Evolutionary conservation across 2,113 vertebrate genomes (phyloP), one percentile per base, ranked within the genome.

Genomic region (Platichthys flesus): DNA sequence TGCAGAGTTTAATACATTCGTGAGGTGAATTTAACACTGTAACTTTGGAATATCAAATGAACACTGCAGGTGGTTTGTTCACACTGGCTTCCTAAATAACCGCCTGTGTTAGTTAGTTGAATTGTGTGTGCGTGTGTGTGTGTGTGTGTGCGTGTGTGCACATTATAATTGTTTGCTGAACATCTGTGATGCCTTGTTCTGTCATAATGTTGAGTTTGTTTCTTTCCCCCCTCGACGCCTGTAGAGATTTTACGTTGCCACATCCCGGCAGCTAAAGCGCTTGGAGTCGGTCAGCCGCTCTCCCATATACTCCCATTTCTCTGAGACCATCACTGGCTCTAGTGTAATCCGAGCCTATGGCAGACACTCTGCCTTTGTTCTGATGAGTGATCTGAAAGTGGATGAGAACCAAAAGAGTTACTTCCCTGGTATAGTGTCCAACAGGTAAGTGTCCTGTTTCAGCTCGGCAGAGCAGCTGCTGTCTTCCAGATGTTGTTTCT

Each of bases 261-360:
- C 98, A 0, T 98, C 98, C 0, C 95, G 97, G 21, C 98, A 99
- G 86, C 94, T 99, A 76, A 99, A 98, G 92, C 94, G 98, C 0
- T 94, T 99, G 93, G 98, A 99, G 85, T 99, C 98, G 0, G 74
- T 98, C 87, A 99, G 96, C 93, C 95, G 98, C 60, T 99, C 98
- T 3, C 98, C 98, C 47, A 95, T 99, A 81, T 99, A 97, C 91
- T 99, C 98, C 12, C 97, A 99, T 90, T 99, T 99, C 93, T 98
- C 96, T 2, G 98, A 99, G 92, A 97, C 96, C 0, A 74, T 99
- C 73, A 95, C 96, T 0, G 98, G 98, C 63, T 85, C 93, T 60
- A 97, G 95, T 14, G 92, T 99, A 82, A 97, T 99, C 93, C 95
- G 98, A 85, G 98, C 98, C 56, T 99, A 96, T 0, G 82, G 93